Conservation (phyloP, 2,888 invertebrate genomes). For the Tipula unca region DNA sequence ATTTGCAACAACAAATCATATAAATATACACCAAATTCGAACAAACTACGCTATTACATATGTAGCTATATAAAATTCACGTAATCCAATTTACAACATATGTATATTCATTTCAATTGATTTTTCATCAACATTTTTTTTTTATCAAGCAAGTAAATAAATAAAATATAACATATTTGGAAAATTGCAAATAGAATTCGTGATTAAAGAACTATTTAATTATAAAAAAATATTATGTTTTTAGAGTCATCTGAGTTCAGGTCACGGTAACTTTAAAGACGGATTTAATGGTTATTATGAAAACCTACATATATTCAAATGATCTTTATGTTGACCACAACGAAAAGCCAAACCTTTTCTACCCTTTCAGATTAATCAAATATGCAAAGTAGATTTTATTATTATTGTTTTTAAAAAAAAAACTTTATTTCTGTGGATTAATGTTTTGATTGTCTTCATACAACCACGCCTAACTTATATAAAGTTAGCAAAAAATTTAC, state of each 20-base stretch:
- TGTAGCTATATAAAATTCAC: not conserved
- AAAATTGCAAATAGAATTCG: not conserved
- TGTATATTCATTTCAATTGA: not conserved
- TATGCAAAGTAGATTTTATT: not conserved
- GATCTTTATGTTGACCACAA: not conserved
- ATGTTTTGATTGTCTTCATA: not conserved
- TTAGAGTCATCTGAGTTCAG: not conserved
- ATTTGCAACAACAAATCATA: not conserved
- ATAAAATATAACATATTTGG: not conserved
- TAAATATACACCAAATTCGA: not conserved
- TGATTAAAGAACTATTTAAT: not conserved
- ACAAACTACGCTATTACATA: not conserved
- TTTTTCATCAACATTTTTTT: not conserved
- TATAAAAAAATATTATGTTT: no score
- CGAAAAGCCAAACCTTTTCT: not conserved
- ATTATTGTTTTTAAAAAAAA: not conserved
- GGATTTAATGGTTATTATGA: not conserved
- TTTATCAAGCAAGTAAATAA: not conserved
- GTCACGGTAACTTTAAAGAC: not conserved
- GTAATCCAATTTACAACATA: not conserved
- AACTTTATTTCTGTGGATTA: not conserved
- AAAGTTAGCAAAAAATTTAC: not conserved
- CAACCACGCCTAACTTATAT: constrained; percentile 4
- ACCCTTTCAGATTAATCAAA: not conserved
- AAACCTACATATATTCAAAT: not conserved